Base-by-base conservation (phyloP, 2,797 vertebrate genomes). In the Avahi laniger region DNA sequence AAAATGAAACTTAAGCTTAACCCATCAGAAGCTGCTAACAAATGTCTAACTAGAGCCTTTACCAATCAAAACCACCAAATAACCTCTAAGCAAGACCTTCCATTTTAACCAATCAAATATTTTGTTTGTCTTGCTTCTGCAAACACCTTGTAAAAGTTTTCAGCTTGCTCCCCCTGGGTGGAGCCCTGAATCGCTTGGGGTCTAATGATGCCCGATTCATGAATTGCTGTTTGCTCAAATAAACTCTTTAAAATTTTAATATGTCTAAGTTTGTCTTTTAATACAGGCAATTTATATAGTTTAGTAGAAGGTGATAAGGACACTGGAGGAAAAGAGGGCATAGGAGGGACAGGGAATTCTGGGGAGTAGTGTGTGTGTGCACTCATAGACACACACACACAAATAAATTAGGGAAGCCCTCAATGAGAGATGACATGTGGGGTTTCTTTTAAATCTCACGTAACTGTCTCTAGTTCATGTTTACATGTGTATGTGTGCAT, bases 401-500 rank as follows among this genome's bases (percentile, higher is more conserved):
- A 41, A 41, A 41, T 4, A 13, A 0, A 28, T 35, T 57, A 28
- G 41, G 73, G 50, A 2, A 70, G 46, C 30, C 67, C 50, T 69
- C 61, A 15, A 13, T 15, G 50, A 46, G 65, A 50, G 35, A 6
- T 11, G 61, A 30, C 14, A 17, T 48, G 30, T 46, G 63, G 92
- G 28, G n/a, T 43, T 94, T 89, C 61, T 81, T 84, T 72, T 43
- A 61, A 48, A 86, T 28, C 61, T 89, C 41, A 65, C 0, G 0
- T 17, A 69, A 61, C 24, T 6, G 41, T 89, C 54, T 54, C 43
- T n/a, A 28, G 46, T 59, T 59, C 72, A 17, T 46, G 11, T 38
- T 46, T 41, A 24, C 35, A n/a, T 0, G 0, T 12, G 7, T 38
- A 11, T 5, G 13, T 38, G 30, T 26, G 7, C 30, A 0, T 2